Evolutionary conservation across 2,797 vertebrate genomes (phyloP).

Genomic region (Arctocebus calabarensis): DNA sequence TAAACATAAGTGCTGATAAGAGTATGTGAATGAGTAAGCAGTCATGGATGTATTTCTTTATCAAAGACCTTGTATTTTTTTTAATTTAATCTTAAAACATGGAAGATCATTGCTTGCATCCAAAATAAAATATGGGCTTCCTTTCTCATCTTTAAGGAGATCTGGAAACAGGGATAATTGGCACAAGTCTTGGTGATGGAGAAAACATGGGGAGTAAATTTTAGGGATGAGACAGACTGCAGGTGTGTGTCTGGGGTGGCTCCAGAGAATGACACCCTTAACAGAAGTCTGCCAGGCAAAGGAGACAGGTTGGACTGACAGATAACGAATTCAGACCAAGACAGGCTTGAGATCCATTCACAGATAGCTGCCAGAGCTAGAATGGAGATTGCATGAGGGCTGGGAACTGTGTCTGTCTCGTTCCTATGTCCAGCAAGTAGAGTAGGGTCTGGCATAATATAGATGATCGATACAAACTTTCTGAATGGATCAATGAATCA

Average conservation of each 20-base stretch:
- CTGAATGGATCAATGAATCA: not conserved
- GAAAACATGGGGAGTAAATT: not conserved
- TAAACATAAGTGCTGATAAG: not conserved
- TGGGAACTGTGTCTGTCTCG: rapidly evolving
- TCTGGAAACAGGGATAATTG: not conserved
- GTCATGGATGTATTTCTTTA: not conserved
- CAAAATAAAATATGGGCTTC: not conserved
- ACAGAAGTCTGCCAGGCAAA: not conserved
- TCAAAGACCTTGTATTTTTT: not conserved
- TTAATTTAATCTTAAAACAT: not conserved
- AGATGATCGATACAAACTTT: not conserved
- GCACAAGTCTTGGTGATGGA: not conserved
- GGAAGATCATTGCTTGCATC: not conserved
- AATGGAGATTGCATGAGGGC: not conserved
- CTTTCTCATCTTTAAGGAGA: not conserved
- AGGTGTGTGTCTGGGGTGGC: not conserved
- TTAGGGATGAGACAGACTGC: rapidly evolving
- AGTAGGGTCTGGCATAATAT: not conserved
- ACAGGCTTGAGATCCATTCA: not conserved
- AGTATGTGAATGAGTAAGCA: not conserved
- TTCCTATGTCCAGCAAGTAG: not conserved
- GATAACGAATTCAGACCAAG: not conserved
- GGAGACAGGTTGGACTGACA: not conserved
- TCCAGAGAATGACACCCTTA: not conserved
- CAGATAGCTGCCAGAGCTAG: not conserved